Evolutionary conservation across 2,797 vertebrate species (phyloP).

Genomic region (Pteronotus mesoamericanus): DNA sequence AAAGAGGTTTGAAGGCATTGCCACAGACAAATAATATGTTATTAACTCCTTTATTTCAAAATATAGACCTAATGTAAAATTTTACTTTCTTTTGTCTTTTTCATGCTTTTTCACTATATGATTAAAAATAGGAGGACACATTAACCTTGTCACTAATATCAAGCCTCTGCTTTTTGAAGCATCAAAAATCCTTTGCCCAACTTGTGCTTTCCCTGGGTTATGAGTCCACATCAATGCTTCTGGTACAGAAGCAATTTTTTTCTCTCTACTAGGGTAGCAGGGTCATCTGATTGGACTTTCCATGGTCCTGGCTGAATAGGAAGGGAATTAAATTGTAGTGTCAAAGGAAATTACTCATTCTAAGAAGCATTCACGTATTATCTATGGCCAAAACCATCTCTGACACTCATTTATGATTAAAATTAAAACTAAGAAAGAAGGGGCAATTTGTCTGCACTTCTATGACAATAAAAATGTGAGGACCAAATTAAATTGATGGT

Average conservation of each 20-base stretch:
- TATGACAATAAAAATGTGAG: constrained; percentile 66
- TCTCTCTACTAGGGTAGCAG: constrained; percentile 40
- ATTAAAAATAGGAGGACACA: constrained; percentile 22
- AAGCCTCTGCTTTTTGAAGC: constrained; percentile 41
- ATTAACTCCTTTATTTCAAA: constrained; percentile 37
- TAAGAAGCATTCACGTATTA: constrained; percentile 73
- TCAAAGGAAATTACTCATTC: constrained; percentile 77
- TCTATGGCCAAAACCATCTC: constrained; percentile 69
- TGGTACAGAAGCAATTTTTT: constrained; percentile 63
- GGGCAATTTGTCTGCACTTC: constrained; percentile 56
- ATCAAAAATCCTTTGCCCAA: constrained; percentile 48
- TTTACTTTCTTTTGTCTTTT: constrained; percentile 4
- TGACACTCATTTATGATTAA: constrained; percentile 76
- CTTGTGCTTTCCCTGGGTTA: constrained; percentile 27
- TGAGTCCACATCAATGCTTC: constrained; percentile 43
- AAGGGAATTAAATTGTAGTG: constrained; percentile 75
- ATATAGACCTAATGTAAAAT: not conserved
- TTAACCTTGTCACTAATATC: constrained; percentile 45
- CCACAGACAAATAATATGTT: not conserved
- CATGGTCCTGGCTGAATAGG: constrained; percentile 69
- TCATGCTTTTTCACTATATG: constrained; percentile 30
- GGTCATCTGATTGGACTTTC: constrained; percentile 76
- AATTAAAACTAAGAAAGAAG: constrained; percentile 72
- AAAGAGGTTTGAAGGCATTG: constrained; percentile 8
- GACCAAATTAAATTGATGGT: constrained; percentile 64